These are phyloP conservation scores for Rhagonycha fulva DNA, from an alignment of 2,888 invertebrate species.

Conservation along the genomic window DNA sequence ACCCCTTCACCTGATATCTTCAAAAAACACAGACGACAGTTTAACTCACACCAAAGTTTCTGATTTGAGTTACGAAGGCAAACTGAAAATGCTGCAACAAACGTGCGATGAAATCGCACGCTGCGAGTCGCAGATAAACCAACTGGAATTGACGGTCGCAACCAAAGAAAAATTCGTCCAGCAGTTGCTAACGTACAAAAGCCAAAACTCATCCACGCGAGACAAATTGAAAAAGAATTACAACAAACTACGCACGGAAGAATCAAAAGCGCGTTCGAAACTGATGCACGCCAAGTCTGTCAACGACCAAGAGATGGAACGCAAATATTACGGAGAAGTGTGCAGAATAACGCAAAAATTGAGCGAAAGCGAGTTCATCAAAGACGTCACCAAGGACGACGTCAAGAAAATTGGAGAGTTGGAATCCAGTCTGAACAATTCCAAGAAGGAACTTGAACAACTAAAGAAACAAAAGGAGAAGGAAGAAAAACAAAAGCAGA, in stretches of 20 bases:
- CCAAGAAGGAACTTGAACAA: conserved; percentile 77
- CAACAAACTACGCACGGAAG: conserved; percentile 63
- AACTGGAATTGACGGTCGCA: conserved; percentile 69
- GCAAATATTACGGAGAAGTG: conserved; percentile 51
- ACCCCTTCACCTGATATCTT: conserved; percentile 28
- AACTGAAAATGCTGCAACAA: conserved; percentile 49
- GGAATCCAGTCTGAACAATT: conserved; percentile 73
- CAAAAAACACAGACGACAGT: conserved; percentile 23
- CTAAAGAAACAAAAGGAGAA: conserved; percentile 73
- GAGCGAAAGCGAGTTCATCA: conserved; percentile 51
- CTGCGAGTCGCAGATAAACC: conserved; percentile 71
- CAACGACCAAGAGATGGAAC: conserved; percentile 45
- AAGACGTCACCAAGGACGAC: conserved; percentile 63
- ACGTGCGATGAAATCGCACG: conserved; percentile 63
- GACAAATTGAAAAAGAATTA: conserved; percentile 65
- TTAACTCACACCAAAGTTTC: not conserved
- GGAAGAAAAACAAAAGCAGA: conserved; percentile 73
- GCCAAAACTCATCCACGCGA: conserved; percentile 59
- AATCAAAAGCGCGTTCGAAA: conserved; percentile 62
- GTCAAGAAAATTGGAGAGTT: conserved; percentile 70
- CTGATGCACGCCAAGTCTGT: conserved; percentile 59
- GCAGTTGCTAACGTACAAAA: conserved; percentile 66
- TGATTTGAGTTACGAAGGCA: conserved; percentile 39
- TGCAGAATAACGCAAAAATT: conserved; percentile 53
- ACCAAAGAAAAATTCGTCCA: conserved; percentile 76